phyloP scores from a whole-genome alignment of 2,888 invertebrate species.

The Nebria salina region DNA sequence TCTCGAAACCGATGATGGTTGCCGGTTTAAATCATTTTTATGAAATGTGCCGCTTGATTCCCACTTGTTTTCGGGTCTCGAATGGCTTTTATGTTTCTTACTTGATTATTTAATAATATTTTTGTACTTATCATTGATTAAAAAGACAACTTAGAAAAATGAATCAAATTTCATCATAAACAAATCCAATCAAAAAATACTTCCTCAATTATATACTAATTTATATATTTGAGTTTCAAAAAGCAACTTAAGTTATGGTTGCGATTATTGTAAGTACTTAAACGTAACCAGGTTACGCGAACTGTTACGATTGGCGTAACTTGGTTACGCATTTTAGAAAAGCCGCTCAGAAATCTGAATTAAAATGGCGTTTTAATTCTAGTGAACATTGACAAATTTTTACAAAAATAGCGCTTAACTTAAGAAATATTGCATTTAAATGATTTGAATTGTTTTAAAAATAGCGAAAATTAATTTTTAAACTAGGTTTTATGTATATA shows the following conservation, averaged over 20 bases:
- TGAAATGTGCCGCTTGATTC: conserved; percentile 67
- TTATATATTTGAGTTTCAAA: background rate
- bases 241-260: background rate
- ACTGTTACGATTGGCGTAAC: no score
- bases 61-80: conserved; percentile 65
- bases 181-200: background rate
- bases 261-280: background rate
- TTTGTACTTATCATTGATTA: conserved; percentile 3
- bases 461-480: background rate
- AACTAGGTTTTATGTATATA: background rate
- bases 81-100: conserved; percentile 71
- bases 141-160: background rate
- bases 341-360: no score
- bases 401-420: no score
- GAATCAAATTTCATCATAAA: background rate
- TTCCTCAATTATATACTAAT: no score
- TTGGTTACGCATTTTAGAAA: background rate
- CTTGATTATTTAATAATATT: conserved; percentile 55
- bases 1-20: conserved; percentile 70
- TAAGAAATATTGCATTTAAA: background rate
- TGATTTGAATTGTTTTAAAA: background rate
- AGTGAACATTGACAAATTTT: no score
- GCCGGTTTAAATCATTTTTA: conserved; percentile 67
- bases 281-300: background rate
- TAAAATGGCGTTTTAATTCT: no score